These are phyloP conservation scores for Cyprinella venusta DNA, from an alignment of 2,797 vertebrate genomes.

Conservation along the genomic window DNA sequence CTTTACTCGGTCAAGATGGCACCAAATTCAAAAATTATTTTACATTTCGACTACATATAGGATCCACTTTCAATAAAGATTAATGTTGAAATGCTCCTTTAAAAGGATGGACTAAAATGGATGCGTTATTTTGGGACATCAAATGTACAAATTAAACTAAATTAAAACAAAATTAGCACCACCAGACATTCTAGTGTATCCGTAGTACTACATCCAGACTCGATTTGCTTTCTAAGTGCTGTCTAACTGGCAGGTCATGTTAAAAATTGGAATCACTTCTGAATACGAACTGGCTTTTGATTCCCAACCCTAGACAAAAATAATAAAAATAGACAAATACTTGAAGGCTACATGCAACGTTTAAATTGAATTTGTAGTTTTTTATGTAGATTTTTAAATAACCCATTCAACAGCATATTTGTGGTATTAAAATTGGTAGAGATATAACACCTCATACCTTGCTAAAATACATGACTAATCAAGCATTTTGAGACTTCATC, in stretches of 20 bases:
- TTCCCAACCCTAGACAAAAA: neutral
- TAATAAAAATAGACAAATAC: neutral
- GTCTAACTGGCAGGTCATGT: neutral
- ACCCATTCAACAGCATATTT: neutral
- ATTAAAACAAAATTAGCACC: neutral
- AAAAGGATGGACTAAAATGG: neutral
- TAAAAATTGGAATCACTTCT: neutral
- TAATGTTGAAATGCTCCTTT: too few species aligned
- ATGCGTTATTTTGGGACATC: neutral
- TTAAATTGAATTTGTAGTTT: neutral
- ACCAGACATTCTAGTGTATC: neutral
- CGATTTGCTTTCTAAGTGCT: neutral
- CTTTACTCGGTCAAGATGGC: too few species aligned
- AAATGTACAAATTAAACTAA: neutral
- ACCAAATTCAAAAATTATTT: too few species aligned
- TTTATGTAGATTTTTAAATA: neutral
- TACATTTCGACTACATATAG: too few species aligned
- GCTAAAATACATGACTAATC: neutral
- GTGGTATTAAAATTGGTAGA: neutral
- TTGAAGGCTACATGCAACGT: neutral
- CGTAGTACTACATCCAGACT: neutral
- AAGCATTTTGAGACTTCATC: neutral
- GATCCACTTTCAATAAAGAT: too few species aligned
- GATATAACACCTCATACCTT: neutral
- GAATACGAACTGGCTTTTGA: neutral